Conservation (phyloP, 2,888 invertebrate species). For the Acronicta leporina region DNA sequence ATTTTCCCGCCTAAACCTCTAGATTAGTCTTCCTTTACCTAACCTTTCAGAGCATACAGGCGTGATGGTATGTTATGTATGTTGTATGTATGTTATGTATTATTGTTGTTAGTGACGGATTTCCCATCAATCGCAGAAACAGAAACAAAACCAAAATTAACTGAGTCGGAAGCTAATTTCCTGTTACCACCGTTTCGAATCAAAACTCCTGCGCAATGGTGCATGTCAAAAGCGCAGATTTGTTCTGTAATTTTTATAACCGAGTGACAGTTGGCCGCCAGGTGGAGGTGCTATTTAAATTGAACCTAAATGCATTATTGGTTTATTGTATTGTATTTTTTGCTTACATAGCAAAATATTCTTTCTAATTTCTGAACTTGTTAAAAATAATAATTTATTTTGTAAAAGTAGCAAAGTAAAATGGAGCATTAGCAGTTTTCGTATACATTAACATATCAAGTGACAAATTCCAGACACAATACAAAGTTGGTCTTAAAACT, state of each 20-base stretch:
- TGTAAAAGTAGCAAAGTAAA: too few relatives aligned
- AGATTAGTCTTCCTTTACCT: too few relatives aligned
- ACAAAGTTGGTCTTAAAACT: too few relatives aligned
- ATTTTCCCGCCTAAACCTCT: too few relatives aligned
- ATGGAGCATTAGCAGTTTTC: too few relatives aligned
- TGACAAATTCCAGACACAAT: too few relatives aligned
- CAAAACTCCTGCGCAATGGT: constrained; percentile 57
- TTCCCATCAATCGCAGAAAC: constrained; percentile 21
- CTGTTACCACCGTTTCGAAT: constrained; percentile 60
- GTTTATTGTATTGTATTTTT: too few relatives aligned
- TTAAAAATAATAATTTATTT: not conserved
- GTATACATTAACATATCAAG: too few relatives aligned
- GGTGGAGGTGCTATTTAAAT: constrained; percentile 51
- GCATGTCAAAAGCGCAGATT: constrained; percentile 71
- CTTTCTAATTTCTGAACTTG: too few relatives aligned
- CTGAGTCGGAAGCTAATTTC: constrained; percentile 68
- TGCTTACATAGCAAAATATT: not conserved
- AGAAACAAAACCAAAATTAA: constrained; percentile 40
- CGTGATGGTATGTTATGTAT: not conserved
- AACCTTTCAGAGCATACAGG: too few relatives aligned
- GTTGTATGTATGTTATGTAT: not conserved
- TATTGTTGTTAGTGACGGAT: constrained; percentile 10
- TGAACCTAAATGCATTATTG: not conserved
- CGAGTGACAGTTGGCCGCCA: constrained; percentile 57
- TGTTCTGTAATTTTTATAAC: constrained; percentile 67